Percentiles rank a stretch among this genome's conserved stretches.
phyloP scores from a whole-genome alignment of 2,797 vertebrate species.

The Choloepus didactylus region DNA sequence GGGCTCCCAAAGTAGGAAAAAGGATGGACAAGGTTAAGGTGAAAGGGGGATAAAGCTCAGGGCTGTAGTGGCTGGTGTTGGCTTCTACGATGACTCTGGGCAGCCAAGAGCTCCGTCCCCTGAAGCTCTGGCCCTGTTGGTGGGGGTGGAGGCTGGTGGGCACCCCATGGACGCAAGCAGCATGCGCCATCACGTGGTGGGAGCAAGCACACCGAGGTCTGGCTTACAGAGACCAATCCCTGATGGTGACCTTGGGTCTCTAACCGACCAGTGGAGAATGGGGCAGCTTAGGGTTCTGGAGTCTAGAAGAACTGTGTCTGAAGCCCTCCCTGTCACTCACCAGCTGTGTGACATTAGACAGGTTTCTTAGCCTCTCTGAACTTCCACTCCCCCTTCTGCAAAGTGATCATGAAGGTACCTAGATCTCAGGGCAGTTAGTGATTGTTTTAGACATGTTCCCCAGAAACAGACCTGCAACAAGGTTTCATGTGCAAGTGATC shows the following conservation, averaged over 20 bases:
- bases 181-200: rapidly evolving
- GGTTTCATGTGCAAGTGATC: neutral
- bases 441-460: neutral
- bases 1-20: neutral
- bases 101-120: neutral
- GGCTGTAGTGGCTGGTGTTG: neutral
- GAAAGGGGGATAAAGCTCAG: no score
- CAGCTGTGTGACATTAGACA: neutral
- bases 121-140: neutral
- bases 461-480: neutral
- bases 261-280: neutral
- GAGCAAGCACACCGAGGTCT: neutral
- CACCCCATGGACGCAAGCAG: no score
- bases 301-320: neutral
- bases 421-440: neutral
- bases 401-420: neutral
- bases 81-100: neutral
- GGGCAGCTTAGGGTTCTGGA: neutral
- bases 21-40: neutral
- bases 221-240: neutral
- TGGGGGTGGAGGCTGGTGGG: no score
- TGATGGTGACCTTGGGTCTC: neutral
- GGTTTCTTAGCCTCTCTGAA: neutral
- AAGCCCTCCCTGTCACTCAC: neutral
- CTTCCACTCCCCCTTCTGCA: neutral